Evolutionary conservation across 2,113 vertebrate species (phyloP).

Genomic region (Greenwoodochromis staneri): DNA sequence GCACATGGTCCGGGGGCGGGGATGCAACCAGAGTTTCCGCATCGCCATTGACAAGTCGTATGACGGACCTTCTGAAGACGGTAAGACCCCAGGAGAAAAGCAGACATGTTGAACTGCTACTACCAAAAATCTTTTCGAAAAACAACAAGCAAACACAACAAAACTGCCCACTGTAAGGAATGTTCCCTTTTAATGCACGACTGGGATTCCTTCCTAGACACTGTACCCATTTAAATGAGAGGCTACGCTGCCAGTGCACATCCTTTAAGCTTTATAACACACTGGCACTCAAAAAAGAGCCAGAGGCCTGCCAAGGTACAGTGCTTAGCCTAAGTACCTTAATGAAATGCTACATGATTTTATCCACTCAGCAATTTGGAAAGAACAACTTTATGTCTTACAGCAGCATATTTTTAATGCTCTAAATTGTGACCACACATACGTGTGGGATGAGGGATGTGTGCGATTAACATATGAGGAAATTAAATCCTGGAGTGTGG

Average conservation of each 20-base stretch:
- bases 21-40: slow-evolving; percentile 90
- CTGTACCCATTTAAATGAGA: slow-evolving; percentile 9
- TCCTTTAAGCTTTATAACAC: slow-evolving; percentile 32
- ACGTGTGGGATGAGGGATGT: background rate
- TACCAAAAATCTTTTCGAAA: rapidly evolving
- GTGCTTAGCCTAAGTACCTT: slow-evolving; percentile 52
- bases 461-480: background rate
- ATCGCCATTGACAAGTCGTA: slow-evolving; percentile 94
- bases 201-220: background rate
- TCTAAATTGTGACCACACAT: background rate
- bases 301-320: slow-evolving; percentile 48
- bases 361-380: slow-evolving; percentile 56
- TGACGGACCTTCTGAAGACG: slow-evolving; percentile 84
- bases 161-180: background rate
- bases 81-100: slow-evolving; percentile 59
- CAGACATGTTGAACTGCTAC: background rate
- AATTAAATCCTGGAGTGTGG: background rate
- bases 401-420: slow-evolving; percentile 37
- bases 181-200: background rate
- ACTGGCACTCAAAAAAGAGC: slow-evolving; percentile 27
- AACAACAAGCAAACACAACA: background rate
- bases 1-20: slow-evolving; percentile 83
- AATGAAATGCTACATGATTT: slow-evolving; percentile 54
- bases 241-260: background rate
- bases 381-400: slow-evolving; percentile 45